A percentile compares a stretch with the other conserved stretches of the same genome.
Conservation (phyloP, 2,113 vertebrate species). For the Otus sunia region DNA sequence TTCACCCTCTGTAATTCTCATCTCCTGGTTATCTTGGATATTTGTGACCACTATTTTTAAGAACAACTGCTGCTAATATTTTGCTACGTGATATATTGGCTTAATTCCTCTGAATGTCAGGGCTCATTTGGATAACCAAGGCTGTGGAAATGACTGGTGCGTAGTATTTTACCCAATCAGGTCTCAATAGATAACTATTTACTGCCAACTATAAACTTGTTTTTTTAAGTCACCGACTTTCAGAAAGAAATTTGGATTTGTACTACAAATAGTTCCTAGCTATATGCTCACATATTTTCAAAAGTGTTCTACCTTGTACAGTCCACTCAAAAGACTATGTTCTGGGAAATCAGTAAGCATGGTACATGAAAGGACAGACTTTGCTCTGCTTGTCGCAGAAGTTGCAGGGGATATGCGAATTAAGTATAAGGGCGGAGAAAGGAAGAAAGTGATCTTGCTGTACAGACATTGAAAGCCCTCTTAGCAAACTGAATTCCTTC, state of each 20-base stretch:
- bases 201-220: not conserved
- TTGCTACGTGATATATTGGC: not conserved
- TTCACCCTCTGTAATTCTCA: not conserved
- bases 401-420: not conserved
- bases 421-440: not conserved
- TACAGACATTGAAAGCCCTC: not conserved
- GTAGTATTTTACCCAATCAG: not conserved
- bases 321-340: not conserved
- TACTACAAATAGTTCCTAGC: not conserved
- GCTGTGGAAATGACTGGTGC: not conserved
- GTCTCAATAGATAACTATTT: not conserved
- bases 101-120: not conserved
- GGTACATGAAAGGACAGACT: not conserved
- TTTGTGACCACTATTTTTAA: not conserved
- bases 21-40: not conserved
- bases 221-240: not conserved
- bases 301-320: not conserved
- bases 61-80: not conserved
- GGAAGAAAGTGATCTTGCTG: not conserved
- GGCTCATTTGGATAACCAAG: not conserved
- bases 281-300: not conserved
- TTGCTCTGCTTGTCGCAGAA: not conserved
- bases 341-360: not conserved
- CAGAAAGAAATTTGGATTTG: not conserved
- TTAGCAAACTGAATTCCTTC: not conserved